Percentiles rank a stretch among this genome's conserved stretches.
phyloP scores from a whole-genome alignment of 2,113 vertebrate species.

The Phaethornis superciliosus region DNA sequence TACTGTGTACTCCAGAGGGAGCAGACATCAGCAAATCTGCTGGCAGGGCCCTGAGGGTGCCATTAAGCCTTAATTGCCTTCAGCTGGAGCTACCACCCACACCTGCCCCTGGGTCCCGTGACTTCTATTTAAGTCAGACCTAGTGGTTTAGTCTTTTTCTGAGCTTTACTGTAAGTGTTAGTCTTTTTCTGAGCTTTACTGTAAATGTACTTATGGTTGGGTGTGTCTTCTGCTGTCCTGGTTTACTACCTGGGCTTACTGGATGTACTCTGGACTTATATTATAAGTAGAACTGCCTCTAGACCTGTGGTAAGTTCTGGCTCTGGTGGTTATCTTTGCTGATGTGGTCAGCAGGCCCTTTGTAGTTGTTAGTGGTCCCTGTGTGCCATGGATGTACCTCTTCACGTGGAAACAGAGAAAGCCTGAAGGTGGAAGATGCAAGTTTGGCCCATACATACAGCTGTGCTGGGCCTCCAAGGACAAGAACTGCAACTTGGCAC shows the following conservation, averaged over 20 bases:
- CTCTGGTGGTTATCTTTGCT: neutral
- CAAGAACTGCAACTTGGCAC: neutral
- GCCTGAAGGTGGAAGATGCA: neutral
- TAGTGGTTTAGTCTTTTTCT: accelerated
- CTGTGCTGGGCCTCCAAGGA: neutral
- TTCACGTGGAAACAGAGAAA: neutral
- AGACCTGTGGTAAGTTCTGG: neutral
- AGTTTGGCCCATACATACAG: accelerated
- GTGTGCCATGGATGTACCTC: accelerated
- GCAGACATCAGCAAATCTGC: neutral
- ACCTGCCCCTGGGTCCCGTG: neutral
- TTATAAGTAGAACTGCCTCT: accelerated
- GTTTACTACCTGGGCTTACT: accelerated
- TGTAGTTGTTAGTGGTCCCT: too few species aligned
- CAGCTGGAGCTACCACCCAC: neutral
- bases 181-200: accelerated
- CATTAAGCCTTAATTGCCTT: neutral
- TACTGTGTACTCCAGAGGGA: neutral
- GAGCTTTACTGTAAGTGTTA: accelerated
- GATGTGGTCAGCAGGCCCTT: accelerated
- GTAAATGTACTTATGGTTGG: accelerated
- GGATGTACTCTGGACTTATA: accelerated
- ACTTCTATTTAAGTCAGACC: neutral
- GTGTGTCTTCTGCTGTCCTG: neutral
- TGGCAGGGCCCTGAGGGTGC: neutral